A percentile compares a stretch with the other conserved stretches of the same genome.
phyloP scores from a whole-genome alignment of 2,797 vertebrate species.

The Leptatherina wallacei region DNA sequence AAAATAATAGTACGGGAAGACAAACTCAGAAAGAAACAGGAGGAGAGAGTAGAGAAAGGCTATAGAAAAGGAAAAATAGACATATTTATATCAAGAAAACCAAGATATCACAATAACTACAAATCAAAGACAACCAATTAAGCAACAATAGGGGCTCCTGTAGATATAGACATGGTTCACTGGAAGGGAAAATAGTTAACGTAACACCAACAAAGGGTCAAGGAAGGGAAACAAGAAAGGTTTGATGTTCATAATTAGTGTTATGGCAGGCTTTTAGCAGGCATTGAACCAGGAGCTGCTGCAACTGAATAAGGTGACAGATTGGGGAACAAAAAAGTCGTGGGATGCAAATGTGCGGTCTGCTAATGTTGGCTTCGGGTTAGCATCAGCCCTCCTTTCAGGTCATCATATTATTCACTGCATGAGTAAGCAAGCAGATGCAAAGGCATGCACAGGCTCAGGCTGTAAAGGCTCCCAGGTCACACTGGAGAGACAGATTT shows the following conservation, averaged over 20 bases:
- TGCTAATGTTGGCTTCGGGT: conserved; percentile 7
- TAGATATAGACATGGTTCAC: conserved; percentile 23
- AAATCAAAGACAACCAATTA: conserved; percentile 51
- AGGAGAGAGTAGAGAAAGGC: conserved; percentile 38
- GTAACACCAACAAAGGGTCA: conserved; percentile 34
- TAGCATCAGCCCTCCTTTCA: conserved; percentile 4
- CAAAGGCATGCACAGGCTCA: conserved; percentile 64
- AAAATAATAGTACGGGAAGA: conserved; percentile 30
- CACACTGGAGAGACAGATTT: conserved; percentile 20
- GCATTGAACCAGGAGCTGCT: conserved; percentile 34
- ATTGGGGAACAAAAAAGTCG: conserved; percentile 13
- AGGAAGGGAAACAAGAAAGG: conserved; percentile 28
- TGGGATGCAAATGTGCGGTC: conserved; percentile 49
- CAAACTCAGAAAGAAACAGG: conserved; percentile 24
- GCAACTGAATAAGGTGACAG: conserved; percentile 28
- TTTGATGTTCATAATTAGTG: conserved; percentile 29
- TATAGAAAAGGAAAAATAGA: conserved; percentile 44
- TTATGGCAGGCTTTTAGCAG: conserved; percentile 50
- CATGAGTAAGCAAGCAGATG: conserved; percentile 62
- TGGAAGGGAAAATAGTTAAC: conserved; percentile 57
- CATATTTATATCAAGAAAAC: conserved; percentile 50
- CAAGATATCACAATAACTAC: conserved; percentile 51
- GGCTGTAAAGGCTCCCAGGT: conserved; percentile 9
- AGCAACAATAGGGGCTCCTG: conserved; percentile 41
- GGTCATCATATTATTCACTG: conserved; percentile 8